phyloP scores from a whole-genome alignment of 2,888 invertebrate species.

The Crematogaster levior region DNA sequence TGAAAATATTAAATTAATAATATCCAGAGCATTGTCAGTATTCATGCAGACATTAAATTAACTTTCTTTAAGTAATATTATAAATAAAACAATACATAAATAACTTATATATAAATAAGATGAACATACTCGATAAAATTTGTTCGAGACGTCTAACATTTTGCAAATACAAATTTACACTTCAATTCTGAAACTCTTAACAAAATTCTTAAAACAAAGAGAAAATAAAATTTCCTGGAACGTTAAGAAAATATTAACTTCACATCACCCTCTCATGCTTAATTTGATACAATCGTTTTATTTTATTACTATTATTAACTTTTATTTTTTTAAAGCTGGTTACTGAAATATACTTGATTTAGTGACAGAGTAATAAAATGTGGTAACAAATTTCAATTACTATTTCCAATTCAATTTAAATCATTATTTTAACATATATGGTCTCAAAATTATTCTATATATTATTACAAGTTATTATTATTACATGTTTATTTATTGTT shows the following conservation, averaged over 20 bases:
- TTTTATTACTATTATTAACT: not conserved
- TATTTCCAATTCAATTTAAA: not conserved
- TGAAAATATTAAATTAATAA: constrained; percentile 15
- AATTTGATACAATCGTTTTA: not conserved
- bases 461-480: too few relatives aligned
- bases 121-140: not conserved
- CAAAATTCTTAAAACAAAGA: not conserved
- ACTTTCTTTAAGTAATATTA: constrained; percentile 20
- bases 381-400: not conserved
- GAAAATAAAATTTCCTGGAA: constrained; percentile 6
- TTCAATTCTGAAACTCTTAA: not conserved
- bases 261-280: not conserved
- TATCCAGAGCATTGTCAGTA: not conserved
- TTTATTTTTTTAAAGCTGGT: not conserved
- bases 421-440: not conserved
- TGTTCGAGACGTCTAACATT: not conserved
- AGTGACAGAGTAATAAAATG: not conserved
- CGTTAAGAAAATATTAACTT: constrained; percentile 6
- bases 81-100: constrained; percentile 22
- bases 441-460: not conserved
- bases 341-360: not conserved
- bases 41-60: not conserved
- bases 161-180: not conserved
- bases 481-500: not conserved
- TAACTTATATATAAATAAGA: constrained; percentile 2